These are phyloP conservation scores for Halichondria panicea DNA, from an alignment of 37 sponge, comb jelly and placozoan genomes.

Conservation along the genomic window DNA sequence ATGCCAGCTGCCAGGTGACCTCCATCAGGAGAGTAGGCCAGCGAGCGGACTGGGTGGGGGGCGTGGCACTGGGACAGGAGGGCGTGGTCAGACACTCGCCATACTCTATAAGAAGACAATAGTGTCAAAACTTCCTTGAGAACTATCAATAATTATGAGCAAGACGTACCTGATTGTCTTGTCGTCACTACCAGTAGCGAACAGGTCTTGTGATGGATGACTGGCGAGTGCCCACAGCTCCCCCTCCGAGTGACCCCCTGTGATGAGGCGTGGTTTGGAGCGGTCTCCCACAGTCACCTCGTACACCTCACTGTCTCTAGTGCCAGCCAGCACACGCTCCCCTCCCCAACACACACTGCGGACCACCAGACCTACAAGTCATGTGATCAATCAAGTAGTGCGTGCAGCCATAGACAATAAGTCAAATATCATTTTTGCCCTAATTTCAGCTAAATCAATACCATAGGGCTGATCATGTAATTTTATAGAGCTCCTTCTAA, in stretches of 20 bases:
- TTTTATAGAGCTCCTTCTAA: too few species aligned
- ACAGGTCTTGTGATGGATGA: conserved; percentile 68
- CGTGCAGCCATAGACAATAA: too few species aligned
- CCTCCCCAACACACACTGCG: conserved; percentile 85
- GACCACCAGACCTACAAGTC: conserved; percentile 76
- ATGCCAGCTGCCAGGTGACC: conserved; percentile 82
- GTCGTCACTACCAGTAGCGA: conserved; percentile 94
- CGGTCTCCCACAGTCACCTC: conserved; percentile 66
- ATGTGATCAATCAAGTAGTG: too few species aligned
- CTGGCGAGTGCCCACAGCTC: conserved; percentile 95
- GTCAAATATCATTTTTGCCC: too few species aligned
- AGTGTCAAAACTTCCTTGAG: background rate
- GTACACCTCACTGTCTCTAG: conserved; percentile 88
- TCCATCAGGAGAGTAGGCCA: conserved; percentile 91
- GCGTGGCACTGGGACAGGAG: conserved; percentile 31
- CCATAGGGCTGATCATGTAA: too few species aligned
- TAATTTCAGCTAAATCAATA: too few species aligned
- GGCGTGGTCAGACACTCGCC: conserved; percentile 45
- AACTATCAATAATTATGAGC: background rate
- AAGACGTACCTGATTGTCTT: conserved; percentile 53
- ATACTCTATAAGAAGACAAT: conserved; percentile 37
- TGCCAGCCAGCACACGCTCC: conserved; percentile 81
- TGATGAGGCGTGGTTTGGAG: conserved; percentile 61
- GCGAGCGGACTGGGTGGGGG: conserved; percentile 76
- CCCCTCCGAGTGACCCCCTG: conserved; percentile 90